A percentile compares a stretch with the other conserved stretches of the same genome.
Evolutionary conservation across 2,888 invertebrate species (phyloP).

Genomic region (Steinernema carpocapsae): DNA sequence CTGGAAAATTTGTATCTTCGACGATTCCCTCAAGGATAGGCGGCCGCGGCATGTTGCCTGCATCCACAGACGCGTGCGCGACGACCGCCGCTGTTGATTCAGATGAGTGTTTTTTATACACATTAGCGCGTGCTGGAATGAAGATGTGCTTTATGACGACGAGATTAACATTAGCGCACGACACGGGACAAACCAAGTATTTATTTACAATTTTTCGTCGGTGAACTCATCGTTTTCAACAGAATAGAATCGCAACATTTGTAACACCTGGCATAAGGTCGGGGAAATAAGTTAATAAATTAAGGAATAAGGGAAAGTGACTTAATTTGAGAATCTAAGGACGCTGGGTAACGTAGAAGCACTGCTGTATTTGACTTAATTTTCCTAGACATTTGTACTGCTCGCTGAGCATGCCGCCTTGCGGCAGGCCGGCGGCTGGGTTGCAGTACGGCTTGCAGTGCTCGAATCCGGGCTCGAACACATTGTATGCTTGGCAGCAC

Average conservation of each 20-base stretch:
- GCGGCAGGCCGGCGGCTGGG: slow-evolving; percentile 66
- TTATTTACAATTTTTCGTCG: slow-evolving; percentile 11
- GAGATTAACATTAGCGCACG: too few relatives aligned
- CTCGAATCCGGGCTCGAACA: slow-evolving; percentile 67
- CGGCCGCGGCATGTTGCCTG: too few relatives aligned
- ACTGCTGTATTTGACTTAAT: slow-evolving; percentile 63
- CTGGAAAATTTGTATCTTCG: not conserved
- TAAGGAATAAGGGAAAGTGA: not conserved
- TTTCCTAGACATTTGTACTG: slow-evolving; percentile 68
- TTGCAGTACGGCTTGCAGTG: slow-evolving; percentile 68
- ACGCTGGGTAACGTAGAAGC: slow-evolving; percentile 67
- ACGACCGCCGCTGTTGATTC: too few relatives aligned
- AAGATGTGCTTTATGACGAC: too few relatives aligned
- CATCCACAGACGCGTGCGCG: too few relatives aligned
- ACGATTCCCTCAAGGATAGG: not conserved
- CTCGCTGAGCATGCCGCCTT: slow-evolving; percentile 66
- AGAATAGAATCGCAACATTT: slow-evolving; percentile 4
- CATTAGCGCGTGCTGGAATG: too few relatives aligned
- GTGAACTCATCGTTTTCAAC: not conserved
- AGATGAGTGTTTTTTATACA: too few relatives aligned
- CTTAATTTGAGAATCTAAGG: slow-evolving; percentile 49
- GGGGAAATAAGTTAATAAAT: slow-evolving; percentile 9
- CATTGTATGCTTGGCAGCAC: slow-evolving; percentile 66
- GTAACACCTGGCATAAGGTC: not conserved
- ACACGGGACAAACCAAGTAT: not conserved